phyloP scores from a whole-genome alignment of 2,888 invertebrate species.

The Catonia carolina region DNA sequence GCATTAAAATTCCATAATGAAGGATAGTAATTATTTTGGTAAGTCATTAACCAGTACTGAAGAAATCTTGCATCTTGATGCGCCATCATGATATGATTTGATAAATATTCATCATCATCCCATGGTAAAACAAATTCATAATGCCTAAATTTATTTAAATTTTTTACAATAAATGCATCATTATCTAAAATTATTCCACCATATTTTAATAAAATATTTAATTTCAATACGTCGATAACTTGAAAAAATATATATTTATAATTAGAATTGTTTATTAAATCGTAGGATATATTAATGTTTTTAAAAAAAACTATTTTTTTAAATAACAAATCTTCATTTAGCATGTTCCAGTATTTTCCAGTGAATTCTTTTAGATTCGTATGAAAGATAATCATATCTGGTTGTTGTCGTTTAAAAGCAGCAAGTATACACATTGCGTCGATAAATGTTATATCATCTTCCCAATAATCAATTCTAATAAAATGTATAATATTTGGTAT shows the following conservation, averaged over 20 bases:
- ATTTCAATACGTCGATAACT: background rate
- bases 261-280: constrained; percentile 12
- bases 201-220: background rate
- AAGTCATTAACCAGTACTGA: background rate
- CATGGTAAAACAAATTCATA: background rate
- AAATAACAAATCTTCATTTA: constrained; percentile 25
- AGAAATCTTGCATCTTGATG: constrained; percentile 1
- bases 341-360: constrained; percentile 31
- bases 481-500: constrained; percentile 39
- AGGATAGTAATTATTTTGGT: background rate
- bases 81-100: background rate
- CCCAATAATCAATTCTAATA: constrained; percentile 30
- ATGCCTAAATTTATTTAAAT: background rate
- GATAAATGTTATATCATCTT: constrained; percentile 27
- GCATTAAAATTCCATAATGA: background rate
- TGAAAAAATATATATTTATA: background rate
- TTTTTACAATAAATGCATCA: background rate
- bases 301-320: constrained; percentile 14
- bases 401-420: constrained; percentile 34
- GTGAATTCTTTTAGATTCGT: constrained; percentile 32
- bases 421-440: constrained; percentile 32
- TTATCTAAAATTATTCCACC: constrained; percentile 1
- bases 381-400: constrained; percentile 37
- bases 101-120: background rate
- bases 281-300: constrained; percentile 1